Evolutionary conservation across 2,888 invertebrate species (phyloP), one percentile per base, ranked within the genome.

Genomic region (Serripes groenlandicus): DNA sequence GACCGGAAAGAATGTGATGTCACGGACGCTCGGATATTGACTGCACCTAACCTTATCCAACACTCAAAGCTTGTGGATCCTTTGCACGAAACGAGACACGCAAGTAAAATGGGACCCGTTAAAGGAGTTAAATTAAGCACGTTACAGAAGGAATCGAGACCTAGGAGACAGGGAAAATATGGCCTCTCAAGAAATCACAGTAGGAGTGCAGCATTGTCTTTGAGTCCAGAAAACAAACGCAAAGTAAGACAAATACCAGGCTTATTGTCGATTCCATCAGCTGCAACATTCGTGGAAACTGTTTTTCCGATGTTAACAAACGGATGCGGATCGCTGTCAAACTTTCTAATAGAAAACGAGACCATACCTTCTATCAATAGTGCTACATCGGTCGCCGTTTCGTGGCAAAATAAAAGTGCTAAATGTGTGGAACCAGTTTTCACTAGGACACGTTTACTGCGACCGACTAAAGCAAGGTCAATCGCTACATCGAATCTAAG

Each of bases 101-200:
- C 64, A 21, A 75, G 64, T 56, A 80, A 80, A 68, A 66, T 80
- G 5, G 71, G 80, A 54, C 60, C 42, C 32, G 60, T 80, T 18
- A 80, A 80, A 42, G 64, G 75, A 23, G 71, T 80, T 3, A 62
- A 34, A 62, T 5, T 62, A 4, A 32, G 26, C 30, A 62, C 62
- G 15, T n/a, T 62, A 9, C 32, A 28, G 11, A 30, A 34, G 21
- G 62, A 62, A 9, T 11, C 62, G 1, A n/a, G 62, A 5, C 28
- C 1, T n/a, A 62, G 28, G 34, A 15, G 21, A 62, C 62, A 62
- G 3, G 2, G 62, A 62, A 62, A 34, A 7, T 26, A 62, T 28
- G 26, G 58, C 2, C 11, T 28, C 9, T n/a, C 28, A 4, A 11
- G 58, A 58, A 7, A 5, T 26, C 11, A n/a, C n/a, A n/a, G n/a